Evolutionary conservation across 2,113 vertebrate species (phyloP).

Genomic region (Gymnogyps californianus): DNA sequence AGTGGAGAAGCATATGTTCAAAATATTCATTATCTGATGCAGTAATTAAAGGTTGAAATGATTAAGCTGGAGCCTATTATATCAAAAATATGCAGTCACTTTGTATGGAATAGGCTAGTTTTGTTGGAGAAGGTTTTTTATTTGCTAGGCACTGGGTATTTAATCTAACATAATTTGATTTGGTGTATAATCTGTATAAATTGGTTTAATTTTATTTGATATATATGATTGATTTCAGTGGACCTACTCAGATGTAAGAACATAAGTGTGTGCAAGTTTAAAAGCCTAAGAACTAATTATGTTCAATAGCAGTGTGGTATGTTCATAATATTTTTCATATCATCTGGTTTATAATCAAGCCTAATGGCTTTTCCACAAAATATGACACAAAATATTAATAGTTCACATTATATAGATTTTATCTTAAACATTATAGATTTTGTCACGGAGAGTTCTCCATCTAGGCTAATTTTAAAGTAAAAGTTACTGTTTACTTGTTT

Average conservation of each 20-base stretch:
- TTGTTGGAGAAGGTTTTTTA: neutral
- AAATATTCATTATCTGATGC: slow-evolving; percentile 80
- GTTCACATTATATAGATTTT: neutral
- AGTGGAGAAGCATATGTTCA: slow-evolving; percentile 82
- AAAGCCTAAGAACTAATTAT: slow-evolving; percentile 16
- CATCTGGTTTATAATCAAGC: neutral
- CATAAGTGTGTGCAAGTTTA: neutral
- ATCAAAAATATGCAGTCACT: neutral
- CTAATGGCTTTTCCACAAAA: neutral
- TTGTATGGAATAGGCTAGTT: neutral
- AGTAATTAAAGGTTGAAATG: slow-evolving; percentile 74
- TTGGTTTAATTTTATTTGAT: slow-evolving; percentile 21
- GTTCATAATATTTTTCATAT: neutral
- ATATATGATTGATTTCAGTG: slow-evolving; percentile 4
- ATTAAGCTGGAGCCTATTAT: slow-evolving; percentile 40
- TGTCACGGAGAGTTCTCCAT: neutral
- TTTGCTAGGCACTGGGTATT: neutral
- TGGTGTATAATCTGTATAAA: slow-evolving; percentile 16
- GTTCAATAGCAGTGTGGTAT: neutral
- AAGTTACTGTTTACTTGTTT: neutral
- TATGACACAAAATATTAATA: neutral
- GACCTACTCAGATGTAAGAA: neutral
- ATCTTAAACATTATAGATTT: neutral
- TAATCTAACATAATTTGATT: slow-evolving; percentile 7
- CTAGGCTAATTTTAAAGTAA: neutral